Percentiles rank a stretch among this genome's conserved stretches.
Conservation (phyloP, 2,113 vertebrate species). For the Tragelaphus imberbis region DNA sequence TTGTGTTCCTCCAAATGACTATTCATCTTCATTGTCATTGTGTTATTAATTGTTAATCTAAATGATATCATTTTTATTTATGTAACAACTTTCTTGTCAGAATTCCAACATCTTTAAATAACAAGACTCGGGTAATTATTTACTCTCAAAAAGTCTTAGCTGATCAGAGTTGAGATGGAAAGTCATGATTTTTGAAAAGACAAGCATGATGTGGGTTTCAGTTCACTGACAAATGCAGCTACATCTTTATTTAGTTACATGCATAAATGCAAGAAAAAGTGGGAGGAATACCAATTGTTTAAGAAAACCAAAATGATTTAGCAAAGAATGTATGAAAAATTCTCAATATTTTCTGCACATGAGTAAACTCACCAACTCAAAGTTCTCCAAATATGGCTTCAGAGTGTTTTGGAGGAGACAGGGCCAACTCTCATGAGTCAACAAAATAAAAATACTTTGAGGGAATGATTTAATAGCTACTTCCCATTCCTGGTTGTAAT, state of each 20-base stretch:
- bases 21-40: not conserved
- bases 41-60: not conserved
- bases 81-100: not conserved
- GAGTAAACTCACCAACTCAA: constrained; percentile 71
- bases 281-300: constrained; percentile 74
- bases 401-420: constrained; percentile 41
- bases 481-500: constrained; percentile 74
- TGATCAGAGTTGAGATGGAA: not conserved
- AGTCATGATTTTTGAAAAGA: not conserved
- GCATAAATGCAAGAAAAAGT: constrained; percentile 67
- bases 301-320: constrained; percentile 63
- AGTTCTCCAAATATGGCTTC: constrained; percentile 79
- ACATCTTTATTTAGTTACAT: constrained; percentile 72
- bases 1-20: not conserved
- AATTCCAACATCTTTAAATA: constrained; percentile 36
- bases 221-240: constrained; percentile 56
- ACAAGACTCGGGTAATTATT: not conserved
- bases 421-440: constrained; percentile 76
- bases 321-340: constrained; percentile 40
- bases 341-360: constrained; percentile 65
- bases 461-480: constrained; percentile 77
- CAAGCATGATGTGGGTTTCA: constrained; percentile 26
- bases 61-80: not conserved
- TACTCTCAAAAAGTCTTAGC: not conserved
- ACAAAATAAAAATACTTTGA: constrained; percentile 79